Evolutionary conservation across 2,797 vertebrate genomes (phyloP).

Genomic region (Amblyraja radiata): DNA sequence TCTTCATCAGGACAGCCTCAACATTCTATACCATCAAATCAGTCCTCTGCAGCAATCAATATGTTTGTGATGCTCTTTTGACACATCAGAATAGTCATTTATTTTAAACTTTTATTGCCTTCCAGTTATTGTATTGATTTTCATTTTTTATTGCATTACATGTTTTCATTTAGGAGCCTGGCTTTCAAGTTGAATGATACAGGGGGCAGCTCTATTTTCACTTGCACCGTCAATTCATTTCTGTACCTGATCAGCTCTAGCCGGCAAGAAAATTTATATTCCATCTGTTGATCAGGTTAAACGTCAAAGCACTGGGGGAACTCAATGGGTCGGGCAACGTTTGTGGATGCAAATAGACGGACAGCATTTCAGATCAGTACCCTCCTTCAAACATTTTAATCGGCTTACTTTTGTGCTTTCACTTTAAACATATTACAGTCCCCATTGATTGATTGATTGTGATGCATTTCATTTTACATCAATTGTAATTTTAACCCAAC

Average conservation of each 20-base stretch:
- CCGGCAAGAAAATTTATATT: not conserved
- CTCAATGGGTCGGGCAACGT: too few relatives aligned
- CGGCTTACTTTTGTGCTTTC: not conserved
- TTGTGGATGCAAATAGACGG: too few relatives aligned
- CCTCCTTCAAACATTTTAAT: not conserved
- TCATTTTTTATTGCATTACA: not conserved
- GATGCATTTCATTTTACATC: not conserved
- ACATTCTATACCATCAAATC: not conserved
- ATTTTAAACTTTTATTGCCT: not conserved
- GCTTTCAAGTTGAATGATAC: not conserved
- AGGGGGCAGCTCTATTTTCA: not conserved
- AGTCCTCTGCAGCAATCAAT: not conserved
- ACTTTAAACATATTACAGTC: not conserved
- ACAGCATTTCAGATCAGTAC: too few relatives aligned
- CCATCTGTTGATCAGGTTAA: not conserved
- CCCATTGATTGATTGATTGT: not conserved
- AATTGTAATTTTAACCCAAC: not conserved
- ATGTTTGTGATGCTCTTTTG: not conserved
- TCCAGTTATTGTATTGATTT: not conserved
- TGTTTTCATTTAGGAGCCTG: not conserved
- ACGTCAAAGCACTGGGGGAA: too few relatives aligned
- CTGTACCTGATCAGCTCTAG: too few relatives aligned
- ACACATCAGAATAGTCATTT: not conserved
- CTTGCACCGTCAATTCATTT: not conserved
- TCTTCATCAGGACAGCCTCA: not conserved